Conservation (phyloP, 2,113 vertebrate genomes). For the Thryonomys swinderianus region DNA sequence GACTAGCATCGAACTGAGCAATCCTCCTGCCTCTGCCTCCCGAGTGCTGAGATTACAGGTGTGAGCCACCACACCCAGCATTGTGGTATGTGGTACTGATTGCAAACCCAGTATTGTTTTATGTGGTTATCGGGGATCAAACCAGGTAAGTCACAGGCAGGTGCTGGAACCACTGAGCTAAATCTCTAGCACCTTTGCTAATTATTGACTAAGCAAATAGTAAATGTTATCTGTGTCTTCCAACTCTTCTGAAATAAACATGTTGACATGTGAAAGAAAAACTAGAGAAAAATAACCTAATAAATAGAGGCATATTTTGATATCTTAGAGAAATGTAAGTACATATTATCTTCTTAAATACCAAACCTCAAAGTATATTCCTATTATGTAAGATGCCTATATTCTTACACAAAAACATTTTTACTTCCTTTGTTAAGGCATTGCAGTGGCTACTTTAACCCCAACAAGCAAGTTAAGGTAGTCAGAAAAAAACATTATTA, state of each 20-base stretch:
- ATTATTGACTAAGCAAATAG: neutral
- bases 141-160: too few species aligned
- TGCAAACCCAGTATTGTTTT: too few species aligned
- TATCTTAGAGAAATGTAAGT: neutral
- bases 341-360: constrained; percentile 3
- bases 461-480: neutral
- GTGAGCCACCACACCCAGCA: too few species aligned
- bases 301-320: constrained; percentile 23
- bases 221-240: neutral
- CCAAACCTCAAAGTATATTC: constrained; percentile 5
- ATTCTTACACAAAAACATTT: neutral
- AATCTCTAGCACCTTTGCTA: too few species aligned
- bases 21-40: too few species aligned
- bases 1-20: too few species aligned
- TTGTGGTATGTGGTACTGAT: too few species aligned
- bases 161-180: too few species aligned
- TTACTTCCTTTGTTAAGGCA: constrained; percentile 42
- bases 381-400: neutral
- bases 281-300: constrained; percentile 25
- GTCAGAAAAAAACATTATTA: neutral
- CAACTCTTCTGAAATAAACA: constrained; percentile 4
- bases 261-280: constrained; percentile 34
- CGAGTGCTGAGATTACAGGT: too few species aligned
- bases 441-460: neutral
- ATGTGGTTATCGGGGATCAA: too few species aligned